These are phyloP conservation scores for Taenaris catops DNA, from an alignment of 2,888 invertebrate species.

Conservation along the genomic window DNA sequence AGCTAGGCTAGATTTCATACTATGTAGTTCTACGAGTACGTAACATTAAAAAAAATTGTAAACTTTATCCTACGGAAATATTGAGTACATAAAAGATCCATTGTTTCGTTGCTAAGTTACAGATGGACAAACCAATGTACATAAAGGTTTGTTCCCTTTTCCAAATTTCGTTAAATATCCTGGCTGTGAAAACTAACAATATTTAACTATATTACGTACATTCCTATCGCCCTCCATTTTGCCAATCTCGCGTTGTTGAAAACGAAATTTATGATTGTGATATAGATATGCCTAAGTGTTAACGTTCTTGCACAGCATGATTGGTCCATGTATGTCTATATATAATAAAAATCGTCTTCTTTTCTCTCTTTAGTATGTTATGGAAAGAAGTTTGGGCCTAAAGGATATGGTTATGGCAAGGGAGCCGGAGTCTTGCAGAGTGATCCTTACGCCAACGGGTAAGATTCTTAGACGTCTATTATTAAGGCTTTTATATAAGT, in stretches of 20 bases:
- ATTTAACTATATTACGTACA: slow-evolving; percentile 7
- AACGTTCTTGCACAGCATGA: slow-evolving; percentile 21
- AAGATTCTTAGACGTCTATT: too few species aligned
- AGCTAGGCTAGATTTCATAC: too few species aligned
- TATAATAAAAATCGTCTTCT: slow-evolving; percentile 39
- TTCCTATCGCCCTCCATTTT: neutral
- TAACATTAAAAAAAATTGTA: too few species aligned
- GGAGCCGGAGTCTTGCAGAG: slow-evolving; percentile 96
- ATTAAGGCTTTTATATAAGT: too few species aligned
- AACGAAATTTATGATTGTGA: slow-evolving; percentile 2
- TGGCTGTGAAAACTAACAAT: slow-evolving; percentile 11
- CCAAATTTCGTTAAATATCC: slow-evolving; percentile 12
- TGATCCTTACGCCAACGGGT: slow-evolving; percentile 92
- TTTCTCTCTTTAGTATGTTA: slow-evolving; percentile 89
- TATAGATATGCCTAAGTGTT: too few species aligned
- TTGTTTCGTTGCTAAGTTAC: too few species aligned
- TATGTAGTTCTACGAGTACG: too few species aligned
- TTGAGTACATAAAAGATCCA: too few species aligned
- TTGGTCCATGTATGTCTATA: slow-evolving; percentile 13
- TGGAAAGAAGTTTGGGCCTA: slow-evolving; percentile 97
- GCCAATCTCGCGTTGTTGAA: neutral
- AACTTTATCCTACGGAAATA: too few species aligned
- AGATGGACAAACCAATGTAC: too few species aligned
- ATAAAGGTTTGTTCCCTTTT: slow-evolving; percentile 87
- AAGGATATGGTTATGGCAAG: slow-evolving; percentile 98